phyloP scores from a whole-genome alignment of 2,888 invertebrate genomes.

The Rugalucina vietnamica region DNA sequence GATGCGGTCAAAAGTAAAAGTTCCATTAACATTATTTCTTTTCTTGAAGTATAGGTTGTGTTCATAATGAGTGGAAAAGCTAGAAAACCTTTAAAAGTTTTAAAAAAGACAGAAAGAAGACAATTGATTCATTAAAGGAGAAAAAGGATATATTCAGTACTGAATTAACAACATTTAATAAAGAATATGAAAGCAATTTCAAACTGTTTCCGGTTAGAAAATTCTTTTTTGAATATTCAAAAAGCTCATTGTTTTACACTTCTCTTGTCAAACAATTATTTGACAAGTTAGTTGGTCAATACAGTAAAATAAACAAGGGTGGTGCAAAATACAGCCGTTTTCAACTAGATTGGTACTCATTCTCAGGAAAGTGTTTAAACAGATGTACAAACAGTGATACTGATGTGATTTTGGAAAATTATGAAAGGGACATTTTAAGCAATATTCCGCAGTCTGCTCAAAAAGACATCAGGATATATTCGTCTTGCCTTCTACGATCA shows the following conservation, averaged over 20 bases:
- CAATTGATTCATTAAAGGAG: not conserved
- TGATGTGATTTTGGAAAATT: not conserved
- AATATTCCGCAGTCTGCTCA: not conserved
- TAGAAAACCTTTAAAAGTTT: not conserved
- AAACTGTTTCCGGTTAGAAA: not conserved
- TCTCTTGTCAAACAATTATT: not conserved
- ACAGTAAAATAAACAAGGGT: not conserved
- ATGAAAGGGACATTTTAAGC: not conserved
- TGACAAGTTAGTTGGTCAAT: not conserved
- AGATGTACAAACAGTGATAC: not conserved
- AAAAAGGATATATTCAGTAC: not conserved
- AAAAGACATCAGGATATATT: not conserved
- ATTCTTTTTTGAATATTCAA: not conserved
- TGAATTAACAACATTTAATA: not conserved
- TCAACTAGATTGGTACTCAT: not conserved
- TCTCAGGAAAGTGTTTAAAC: not conserved
- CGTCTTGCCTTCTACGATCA: not conserved
- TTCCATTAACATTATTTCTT: too few species aligned
- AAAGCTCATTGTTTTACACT: not conserved
- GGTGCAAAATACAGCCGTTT: not conserved
- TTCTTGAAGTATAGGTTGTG: not conserved
- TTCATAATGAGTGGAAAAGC: not conserved
- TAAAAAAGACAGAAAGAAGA: not conserved
- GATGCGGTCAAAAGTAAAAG: too few species aligned
- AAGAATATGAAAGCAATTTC: not conserved